phyloP scores from a whole-genome alignment of 2,113 vertebrate species.

The Pseudopodoces humilis region DNA sequence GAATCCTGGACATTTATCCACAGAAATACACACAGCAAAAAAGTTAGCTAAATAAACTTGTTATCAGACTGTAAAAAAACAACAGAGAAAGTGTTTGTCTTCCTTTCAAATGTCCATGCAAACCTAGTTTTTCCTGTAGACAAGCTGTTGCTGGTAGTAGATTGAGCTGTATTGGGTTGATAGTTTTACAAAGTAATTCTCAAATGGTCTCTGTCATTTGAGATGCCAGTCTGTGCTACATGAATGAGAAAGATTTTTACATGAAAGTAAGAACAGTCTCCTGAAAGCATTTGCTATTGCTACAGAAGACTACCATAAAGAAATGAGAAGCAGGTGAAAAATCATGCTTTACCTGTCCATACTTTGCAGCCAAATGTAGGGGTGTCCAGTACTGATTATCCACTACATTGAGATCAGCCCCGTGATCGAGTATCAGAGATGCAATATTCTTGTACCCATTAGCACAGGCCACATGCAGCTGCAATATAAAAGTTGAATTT shows the following conservation, averaged over 20 bases:
- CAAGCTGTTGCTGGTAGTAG: background rate
- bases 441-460: conserved; percentile 89
- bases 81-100: background rate
- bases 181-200: background rate
- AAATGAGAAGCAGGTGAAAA: background rate
- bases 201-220: background rate
- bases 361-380: conserved; percentile 92
- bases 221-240: background rate
- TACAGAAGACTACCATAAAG: background rate
- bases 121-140: background rate
- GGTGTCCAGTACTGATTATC: conserved; percentile 90
- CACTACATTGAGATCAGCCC: conserved; percentile 79
- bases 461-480: conserved; percentile 92
- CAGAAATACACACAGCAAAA: background rate
- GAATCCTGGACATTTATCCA: background rate
- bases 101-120: background rate
- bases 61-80: background rate
- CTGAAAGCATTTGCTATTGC: background rate
- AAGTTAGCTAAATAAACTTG: background rate
- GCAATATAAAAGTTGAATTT: background rate
- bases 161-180: background rate
- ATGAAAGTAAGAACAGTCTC: background rate
- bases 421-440: conserved; percentile 80
- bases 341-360: conserved; percentile 85
- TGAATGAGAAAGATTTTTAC: background rate